Conservation (phyloP, 2,888 invertebrate genomes). For the Teleogryllus oceanicus region DNA sequence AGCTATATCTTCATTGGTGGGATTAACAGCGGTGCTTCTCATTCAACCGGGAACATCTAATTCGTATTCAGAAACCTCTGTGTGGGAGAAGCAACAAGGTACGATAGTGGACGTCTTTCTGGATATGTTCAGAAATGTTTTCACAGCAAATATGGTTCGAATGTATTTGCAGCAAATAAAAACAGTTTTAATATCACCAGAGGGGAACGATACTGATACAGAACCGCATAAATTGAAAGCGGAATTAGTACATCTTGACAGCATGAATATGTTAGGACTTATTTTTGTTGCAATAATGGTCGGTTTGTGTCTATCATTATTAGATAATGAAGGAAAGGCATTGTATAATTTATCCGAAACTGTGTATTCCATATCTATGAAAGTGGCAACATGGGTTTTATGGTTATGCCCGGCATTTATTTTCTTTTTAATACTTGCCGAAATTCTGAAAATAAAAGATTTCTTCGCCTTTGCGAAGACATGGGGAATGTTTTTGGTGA, state of each 20-base stretch:
- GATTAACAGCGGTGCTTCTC: background rate
- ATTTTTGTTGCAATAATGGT: background rate
- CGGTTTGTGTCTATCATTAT: background rate
- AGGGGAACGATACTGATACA: background rate
- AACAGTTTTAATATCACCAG: background rate
- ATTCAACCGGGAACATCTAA: background rate
- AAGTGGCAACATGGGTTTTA: background rate
- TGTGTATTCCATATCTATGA: background rate
- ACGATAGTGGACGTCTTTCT: background rate
- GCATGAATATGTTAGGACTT: background rate
- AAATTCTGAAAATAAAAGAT: background rate
- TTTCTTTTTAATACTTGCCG: background rate
- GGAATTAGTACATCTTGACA: background rate
- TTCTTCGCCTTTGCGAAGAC: background rate
- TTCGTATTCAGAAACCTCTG: background rate
- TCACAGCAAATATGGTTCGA: background rate
- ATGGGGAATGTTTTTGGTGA: background rate
- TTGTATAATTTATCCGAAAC: background rate
- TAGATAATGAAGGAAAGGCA: background rate
- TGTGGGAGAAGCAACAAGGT: background rate
- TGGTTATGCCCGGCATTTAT: background rate
- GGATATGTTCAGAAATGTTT: constrained; percentile 1
- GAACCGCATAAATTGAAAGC: no score
- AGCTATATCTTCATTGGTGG: background rate
- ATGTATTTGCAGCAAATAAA: background rate